phyloP scores from a whole-genome alignment of 2,113 vertebrate species.

The Albula goreensis region DNA sequence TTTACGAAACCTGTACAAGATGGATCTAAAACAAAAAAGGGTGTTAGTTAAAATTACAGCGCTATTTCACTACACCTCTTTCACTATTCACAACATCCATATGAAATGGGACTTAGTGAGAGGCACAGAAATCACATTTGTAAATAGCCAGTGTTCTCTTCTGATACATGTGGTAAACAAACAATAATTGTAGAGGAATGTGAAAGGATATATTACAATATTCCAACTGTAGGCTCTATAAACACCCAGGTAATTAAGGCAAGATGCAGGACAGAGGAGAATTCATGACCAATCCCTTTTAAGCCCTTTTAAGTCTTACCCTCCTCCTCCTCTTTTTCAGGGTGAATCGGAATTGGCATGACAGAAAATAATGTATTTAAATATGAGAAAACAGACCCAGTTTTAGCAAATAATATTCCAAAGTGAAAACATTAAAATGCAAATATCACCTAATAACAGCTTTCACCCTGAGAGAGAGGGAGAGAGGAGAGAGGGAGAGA shows the following conservation, averaged over 20 bases:
- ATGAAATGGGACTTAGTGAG: not conserved
- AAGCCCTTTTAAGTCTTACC: not conserved
- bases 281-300: not conserved
- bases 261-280: not conserved
- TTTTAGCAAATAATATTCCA: no score
- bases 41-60: conserved; percentile 32
- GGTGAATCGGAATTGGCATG: not conserved
- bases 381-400: not conserved
- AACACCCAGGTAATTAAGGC: not conserved
- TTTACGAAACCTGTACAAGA: conserved; percentile 40
- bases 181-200: not conserved
- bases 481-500: no score
- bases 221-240: not conserved
- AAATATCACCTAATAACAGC: no score
- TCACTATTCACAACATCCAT: conserved; percentile 26
- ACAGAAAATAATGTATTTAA: not conserved
- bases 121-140: not conserved
- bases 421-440: no score
- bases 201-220: not conserved
- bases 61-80: not conserved
- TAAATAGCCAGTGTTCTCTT: conserved; percentile 1
- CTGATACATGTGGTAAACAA: not conserved
- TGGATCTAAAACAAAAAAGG: conserved; percentile 30
- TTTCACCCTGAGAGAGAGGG: no score
- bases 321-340: not conserved